Base-by-base conservation (phyloP, 2,113 vertebrate genomes). In the Sula dactylatra region DNA sequence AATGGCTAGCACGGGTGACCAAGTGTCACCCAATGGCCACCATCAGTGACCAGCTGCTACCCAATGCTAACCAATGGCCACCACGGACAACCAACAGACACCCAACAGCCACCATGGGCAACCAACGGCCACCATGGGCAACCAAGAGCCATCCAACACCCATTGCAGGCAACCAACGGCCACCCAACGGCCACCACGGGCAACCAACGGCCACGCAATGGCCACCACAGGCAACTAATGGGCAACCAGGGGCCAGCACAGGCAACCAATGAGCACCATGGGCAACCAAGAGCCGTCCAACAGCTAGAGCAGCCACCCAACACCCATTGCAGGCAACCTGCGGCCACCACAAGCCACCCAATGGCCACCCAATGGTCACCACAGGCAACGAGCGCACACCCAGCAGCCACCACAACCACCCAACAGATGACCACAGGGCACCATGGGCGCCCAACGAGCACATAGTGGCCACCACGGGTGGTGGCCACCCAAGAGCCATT, bases 1-100 rank as follows among this genome's bases (percentile, higher is more conserved):
- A 56, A 34, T 2, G 7, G 38, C 38, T 21, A 26, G 38, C 22
- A 3, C 1, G 1, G 5, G 11, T 6, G 3, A 50, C n/a, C n/a
- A 6, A 29, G 4, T 17, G 8, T 17, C 62, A 64, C 55, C 55
- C 24, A 50, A 50, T 13, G 42, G 42, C 42, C 42, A 44, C 42
- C 42, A 44, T 13, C 12, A 44, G 15, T 15, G 15, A 44, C 42
- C 42, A 44, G 15, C 42, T 13, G 42, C 42, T 5, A 11, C 27
- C n/a, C n/a, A 31, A 38, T 13, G 42, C 42, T 5, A 11, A 36
- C n/a, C n/a, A 31, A 38, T 4, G 6, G 3, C 27, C 62, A 42
- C 32, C 55, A 20, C 7, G 11, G 17, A 10, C 11, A 4, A 58
- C 32, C 55, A 58, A 13, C 11, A 3, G 19, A 11, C 3, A 7